Evolutionary conservation across 1,140 invertebrate species (phyloP).

Genomic region (Cyphomyrmex costatus): DNA sequence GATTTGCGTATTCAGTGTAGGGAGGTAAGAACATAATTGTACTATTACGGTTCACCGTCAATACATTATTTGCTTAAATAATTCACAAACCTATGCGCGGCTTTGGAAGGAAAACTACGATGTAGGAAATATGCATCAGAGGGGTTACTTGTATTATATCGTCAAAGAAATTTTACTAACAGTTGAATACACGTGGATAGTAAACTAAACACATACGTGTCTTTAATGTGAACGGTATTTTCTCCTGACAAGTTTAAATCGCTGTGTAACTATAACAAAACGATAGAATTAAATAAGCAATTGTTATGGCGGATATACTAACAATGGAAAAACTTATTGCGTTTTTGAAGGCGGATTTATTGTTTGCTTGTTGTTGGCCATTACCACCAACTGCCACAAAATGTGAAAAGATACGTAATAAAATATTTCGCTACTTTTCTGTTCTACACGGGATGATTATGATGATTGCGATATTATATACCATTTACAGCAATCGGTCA

Average conservation of each 20-base stretch:
- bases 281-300: not conserved
- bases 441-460: constrained; percentile 40
- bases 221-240: not conserved
- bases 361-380: constrained; percentile 64
- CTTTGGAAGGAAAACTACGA: not conserved
- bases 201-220: constrained; percentile 21
- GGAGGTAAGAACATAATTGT: constrained; percentile 27
- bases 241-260: not conserved
- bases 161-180: not conserved
- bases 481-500: constrained; percentile 44
- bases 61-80: constrained; percentile 28
- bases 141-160: not conserved
- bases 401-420: constrained; percentile 25
- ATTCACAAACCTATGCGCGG: not conserved
- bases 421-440: constrained; percentile 36
- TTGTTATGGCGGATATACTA: not conserved
- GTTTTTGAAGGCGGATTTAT: constrained; percentile 61
- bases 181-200: not conserved
- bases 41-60: not conserved
- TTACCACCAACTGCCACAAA: constrained; percentile 28
- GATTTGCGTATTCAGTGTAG: not conserved
- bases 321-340: constrained; percentile 48
- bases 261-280: not conserved
- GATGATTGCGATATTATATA: constrained; percentile 52
- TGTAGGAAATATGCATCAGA: not conserved